Conservation (phyloP, 2,888 invertebrate species). For the Blastobasis lacticolella region DNA sequence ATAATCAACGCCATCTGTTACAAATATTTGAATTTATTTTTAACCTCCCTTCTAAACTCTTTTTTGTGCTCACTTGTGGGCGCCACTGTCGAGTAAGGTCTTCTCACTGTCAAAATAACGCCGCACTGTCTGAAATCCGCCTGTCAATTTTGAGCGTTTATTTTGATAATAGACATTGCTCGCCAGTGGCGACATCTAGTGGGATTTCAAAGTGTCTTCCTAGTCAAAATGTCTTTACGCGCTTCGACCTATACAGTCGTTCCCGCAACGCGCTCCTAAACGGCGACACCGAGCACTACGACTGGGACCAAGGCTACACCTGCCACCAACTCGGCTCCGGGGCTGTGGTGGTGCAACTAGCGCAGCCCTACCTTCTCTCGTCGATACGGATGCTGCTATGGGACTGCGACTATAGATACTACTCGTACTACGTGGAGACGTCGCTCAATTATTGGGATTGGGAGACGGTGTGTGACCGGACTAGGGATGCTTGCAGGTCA, state of each 20-base stretch:
- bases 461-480: constrained; percentile 92
- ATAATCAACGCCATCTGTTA: too few relatives aligned
- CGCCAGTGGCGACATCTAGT: too few relatives aligned
- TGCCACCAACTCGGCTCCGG: constrained; percentile 97
- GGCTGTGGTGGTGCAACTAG: constrained; percentile 94
- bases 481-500: constrained; percentile 83
- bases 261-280: constrained; percentile 95
- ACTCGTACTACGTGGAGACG: constrained; percentile 97
- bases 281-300: constrained; percentile 95
- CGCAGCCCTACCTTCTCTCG: constrained; percentile 94
- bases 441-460: constrained; percentile 94
- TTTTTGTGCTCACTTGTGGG: too few relatives aligned
- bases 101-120: too few relatives aligned
- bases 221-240: too few relatives aligned
- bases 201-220: too few relatives aligned
- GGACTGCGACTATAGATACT: constrained; percentile 92
- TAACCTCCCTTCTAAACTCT: too few relatives aligned
- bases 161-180: too few relatives aligned
- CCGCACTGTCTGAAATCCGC: too few relatives aligned
- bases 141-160: too few relatives aligned
- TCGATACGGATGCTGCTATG: constrained; percentile 94
- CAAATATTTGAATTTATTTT: too few relatives aligned
- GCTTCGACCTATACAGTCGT: constrained; percentile 66
- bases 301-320: constrained; percentile 99
- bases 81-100: too few relatives aligned